Evolutionary conservation across 2,888 invertebrate genomes (phyloP).

Genomic region (Drosophila mettleri): DNA sequence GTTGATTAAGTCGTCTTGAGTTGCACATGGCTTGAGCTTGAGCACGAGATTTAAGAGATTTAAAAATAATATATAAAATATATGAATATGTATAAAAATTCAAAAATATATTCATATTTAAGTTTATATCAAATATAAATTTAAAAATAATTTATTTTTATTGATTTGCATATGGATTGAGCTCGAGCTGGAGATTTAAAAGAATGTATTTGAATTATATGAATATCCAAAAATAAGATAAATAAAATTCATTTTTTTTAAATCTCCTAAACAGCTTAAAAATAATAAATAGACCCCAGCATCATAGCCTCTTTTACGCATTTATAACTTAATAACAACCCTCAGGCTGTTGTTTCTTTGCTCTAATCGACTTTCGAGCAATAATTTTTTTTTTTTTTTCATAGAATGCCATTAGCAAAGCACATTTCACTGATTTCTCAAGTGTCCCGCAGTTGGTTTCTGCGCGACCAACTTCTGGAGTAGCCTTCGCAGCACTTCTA

Average conservation of each 20-base stretch:
- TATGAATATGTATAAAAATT: no score
- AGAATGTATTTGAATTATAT: no score
- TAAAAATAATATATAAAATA: background rate
- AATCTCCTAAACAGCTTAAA: slow-evolving; percentile 38
- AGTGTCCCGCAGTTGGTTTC: slow-evolving; percentile 49
- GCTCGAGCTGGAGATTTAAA: no score
- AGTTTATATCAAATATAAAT: no score
- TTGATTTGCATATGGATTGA: no score
- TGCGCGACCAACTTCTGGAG: slow-evolving; percentile 48
- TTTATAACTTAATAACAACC: slow-evolving; percentile 25
- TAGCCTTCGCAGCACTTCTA: slow-evolving; percentile 40
- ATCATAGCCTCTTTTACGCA: background rate
- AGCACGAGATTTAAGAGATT: background rate
- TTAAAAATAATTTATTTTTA: no score
- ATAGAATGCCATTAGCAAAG: slow-evolving; percentile 25
- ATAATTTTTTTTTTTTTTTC: slow-evolving; percentile 14
- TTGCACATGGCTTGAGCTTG: background rate
- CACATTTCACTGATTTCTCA: slow-evolving; percentile 49
- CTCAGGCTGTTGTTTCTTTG: slow-evolving; percentile 8
- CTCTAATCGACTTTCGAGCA: slow-evolving; percentile 17
- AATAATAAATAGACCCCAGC: slow-evolving; percentile 1
- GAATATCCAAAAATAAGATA: no score
- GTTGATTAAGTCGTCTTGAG: background rate
- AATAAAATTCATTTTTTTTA: no score
- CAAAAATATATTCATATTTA: no score